Conservation (phyloP, 2,113 vertebrate genomes). For the Rallus limicola region DNA sequence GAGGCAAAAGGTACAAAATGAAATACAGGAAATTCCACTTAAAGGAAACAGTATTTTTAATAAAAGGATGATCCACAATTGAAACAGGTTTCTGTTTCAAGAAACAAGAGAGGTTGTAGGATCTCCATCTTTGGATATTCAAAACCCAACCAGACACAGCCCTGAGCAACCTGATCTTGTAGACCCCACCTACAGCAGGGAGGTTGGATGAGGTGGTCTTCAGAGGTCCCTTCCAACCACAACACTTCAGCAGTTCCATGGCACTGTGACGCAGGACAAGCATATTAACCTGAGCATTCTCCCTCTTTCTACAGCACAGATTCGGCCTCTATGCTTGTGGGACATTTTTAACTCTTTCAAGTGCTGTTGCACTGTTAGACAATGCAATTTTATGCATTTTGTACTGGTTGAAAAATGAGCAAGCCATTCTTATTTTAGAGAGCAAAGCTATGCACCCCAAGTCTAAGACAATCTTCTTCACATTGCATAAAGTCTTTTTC, state of each 20-base stretch:
- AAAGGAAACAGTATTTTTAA: neutral
- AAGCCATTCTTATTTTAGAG: neutral
- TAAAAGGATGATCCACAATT: neutral
- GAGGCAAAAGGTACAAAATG: neutral
- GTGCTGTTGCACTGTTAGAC: neutral
- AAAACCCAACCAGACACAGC: neutral
- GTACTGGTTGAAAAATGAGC: neutral
- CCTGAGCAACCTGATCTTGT: neutral
- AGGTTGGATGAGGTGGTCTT: neutral
- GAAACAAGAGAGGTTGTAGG: neutral
- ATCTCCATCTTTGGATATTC: neutral
- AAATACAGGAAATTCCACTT: neutral
- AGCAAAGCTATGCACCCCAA: neutral
- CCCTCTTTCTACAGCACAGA: neutral
- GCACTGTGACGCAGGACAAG: neutral
- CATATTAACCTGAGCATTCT: neutral
- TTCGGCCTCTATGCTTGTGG: neutral
- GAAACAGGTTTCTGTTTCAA: neutral
- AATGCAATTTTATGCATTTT: neutral
- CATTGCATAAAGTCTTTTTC: neutral
- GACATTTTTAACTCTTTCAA: neutral
- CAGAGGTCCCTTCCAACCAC: neutral
- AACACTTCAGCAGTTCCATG: neutral
- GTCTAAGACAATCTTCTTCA: neutral
- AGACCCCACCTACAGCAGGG: neutral